Base-by-base conservation (phyloP, 2,888 invertebrate species). In the Dexiosoma caninum region DNA sequence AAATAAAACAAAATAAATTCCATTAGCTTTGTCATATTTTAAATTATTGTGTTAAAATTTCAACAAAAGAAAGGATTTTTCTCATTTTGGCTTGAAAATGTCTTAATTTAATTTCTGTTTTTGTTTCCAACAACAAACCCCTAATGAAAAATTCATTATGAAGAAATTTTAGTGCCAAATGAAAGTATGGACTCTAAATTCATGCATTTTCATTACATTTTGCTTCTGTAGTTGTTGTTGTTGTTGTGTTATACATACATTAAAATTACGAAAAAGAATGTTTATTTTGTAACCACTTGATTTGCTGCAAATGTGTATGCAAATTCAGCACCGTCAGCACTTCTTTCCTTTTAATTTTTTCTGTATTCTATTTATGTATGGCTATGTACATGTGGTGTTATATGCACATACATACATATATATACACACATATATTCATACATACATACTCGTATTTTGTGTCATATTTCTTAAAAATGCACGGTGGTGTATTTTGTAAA, bases 271-370 rank as follows among this genome's bases (percentile, higher is more conserved):
- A 49, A 66, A 57, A 62, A n/a, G 21, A 42, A 51, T 66, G 72
- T 60, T n/a, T 72, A n/a, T 78, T 67, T 78, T 30, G 62, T 49
- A 78, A 74, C 67, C 40, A 78, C 60, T 72, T 72, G 72, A 78
- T 67, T 60, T 78, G 77, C 23, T 57, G 40, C 64, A 70, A 77
- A 57, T 64, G 46, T 70, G 57, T 77, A 72, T 78, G 72, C 78
- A 78, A 72, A 78, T 78, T 60, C 55, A 72, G 35, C 35, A 64
- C 35, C 32, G n/a, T 64, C 37, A 53, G 9, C 35, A 60, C 12
- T 12, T 62, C 44, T 66, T 51, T 62, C 23, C n/a, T n/a, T 53
- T 46, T 37, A 32, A 44, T 60, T 49, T 60, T 35, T 57, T n/a
- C 66, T n/a, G 59, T 16, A 10, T 32, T 60, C 46, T 40, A 49